Base-by-base conservation (phyloP, 2,888 invertebrate species). In the Hydriomena furcata region DNA sequence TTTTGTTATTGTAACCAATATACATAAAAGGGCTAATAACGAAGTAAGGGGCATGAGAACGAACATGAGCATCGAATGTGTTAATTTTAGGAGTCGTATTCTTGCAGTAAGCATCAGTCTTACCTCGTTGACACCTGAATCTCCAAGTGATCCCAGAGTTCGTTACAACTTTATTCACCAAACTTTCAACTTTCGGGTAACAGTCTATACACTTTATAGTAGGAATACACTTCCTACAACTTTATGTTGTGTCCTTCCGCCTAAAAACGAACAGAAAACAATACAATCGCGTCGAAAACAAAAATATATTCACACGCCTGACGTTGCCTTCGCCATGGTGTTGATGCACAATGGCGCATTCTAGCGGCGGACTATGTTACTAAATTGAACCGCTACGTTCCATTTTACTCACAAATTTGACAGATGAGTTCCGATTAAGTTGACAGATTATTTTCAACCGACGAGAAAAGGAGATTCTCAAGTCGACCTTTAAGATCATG, bases 101-200 rank as follows among this genome's bases (percentile, higher is more conserved):
- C 73, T 72, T 68, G 74, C 69, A 79, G 75, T 78, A 82, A 76
- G 84, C 84, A 82, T 85, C 72, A 71, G 66, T 80, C 90, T 89
- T 90, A 90, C 91, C 90, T 90, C 90, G 84, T 89, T 90, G 89
- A 90, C 90, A 91, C 89, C 90, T 88, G 85, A 88, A 87, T 80
- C 82, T 81, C 79, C 73, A 80, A 86, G 79, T 79, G 82, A 85
- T 88, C 82, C 77, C 68, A 74, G 84, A 87, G 87, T 87, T 87
- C 84, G 87, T 87, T 87, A 82, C 61, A 87, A 87, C 86, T 89
- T 87, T 82, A 79, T 78, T 76, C 82, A 82, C 79, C 69, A 82
- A 84, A 82, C 84, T 84, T 81, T 66, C 49, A 83, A 86, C 78
- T 85, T 85, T 80, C 63, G 54, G 70, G 65, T 60, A 69, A 73